Percentiles rank a stretch among this genome's conserved stretches.
phyloP scores from a whole-genome alignment of 2,888 invertebrate species.

The Sarcophaga rosellei region DNA sequence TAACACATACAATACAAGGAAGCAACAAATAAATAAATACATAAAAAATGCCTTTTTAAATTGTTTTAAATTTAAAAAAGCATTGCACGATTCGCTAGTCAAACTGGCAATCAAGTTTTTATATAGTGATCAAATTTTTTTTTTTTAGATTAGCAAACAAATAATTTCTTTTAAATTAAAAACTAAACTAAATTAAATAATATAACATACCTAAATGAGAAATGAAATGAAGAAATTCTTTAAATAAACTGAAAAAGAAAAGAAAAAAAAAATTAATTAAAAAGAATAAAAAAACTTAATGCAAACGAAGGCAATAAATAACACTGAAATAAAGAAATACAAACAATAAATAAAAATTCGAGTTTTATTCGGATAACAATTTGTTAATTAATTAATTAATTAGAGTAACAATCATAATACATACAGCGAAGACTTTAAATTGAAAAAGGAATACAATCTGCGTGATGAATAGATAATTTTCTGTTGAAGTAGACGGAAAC shows the following conservation, averaged over 20 bases:
- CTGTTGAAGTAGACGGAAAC: no score
- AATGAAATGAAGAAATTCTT: neutral
- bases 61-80: conserved; percentile 67
- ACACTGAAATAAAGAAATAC: conserved; percentile 35
- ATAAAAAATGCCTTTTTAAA: conserved; percentile 56
- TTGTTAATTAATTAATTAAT: no score
- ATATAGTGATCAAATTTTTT: conserved; percentile 48
- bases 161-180: conserved; percentile 31
- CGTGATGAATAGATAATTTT: no score
- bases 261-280: conserved; percentile 12
- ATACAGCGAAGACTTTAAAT: no score
- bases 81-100: conserved; percentile 21
- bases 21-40: conserved; percentile 5
- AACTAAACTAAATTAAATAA: no score
- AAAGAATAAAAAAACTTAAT: conserved; percentile 40
- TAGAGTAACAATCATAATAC: no score
- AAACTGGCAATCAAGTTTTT: conserved; percentile 37
- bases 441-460: no score
- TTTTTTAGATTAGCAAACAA: conserved; percentile 50
- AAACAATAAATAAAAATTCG: conserved; percentile 1
- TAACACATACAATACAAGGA: conserved; percentile 2
- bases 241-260: conserved; percentile 13
- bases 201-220: no score
- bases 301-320: conserved; percentile 63
- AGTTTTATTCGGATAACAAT: no score